Conservation (phyloP, 2,888 invertebrate species). For the Nephrotoma appendiculata region DNA sequence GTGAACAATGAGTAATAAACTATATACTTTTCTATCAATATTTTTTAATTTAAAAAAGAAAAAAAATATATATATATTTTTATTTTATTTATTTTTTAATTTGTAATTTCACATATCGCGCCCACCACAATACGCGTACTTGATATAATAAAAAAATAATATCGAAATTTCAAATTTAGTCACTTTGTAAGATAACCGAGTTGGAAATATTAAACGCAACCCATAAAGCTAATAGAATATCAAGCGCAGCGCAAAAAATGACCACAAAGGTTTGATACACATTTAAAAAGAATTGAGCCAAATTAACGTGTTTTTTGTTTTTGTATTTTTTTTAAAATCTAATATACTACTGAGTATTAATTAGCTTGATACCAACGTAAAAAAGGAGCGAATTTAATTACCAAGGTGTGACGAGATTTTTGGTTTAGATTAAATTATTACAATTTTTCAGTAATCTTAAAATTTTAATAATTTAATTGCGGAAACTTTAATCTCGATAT, state of each 20-base stretch:
- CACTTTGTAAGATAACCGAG: constrained; percentile 45
- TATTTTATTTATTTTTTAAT: not conserved
- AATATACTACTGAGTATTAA: not conserved
- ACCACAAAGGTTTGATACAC: constrained; percentile 41
- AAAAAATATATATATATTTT: not conserved
- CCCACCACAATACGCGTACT: not conserved
- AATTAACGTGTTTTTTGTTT: not conserved
- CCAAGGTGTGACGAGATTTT: not conserved
- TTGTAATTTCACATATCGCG: not conserved
- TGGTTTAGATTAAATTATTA: not conserved
- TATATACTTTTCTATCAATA: not conserved
- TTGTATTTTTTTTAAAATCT: not conserved
- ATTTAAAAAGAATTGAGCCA: not conserved
- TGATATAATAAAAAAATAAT: not conserved
- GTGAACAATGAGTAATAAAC: constrained; percentile 6
- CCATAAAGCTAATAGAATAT: not conserved
- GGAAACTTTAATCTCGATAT: not conserved
- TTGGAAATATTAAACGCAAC: constrained; percentile 37
- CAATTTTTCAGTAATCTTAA: not conserved
- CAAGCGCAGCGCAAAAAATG: constrained; percentile 49
- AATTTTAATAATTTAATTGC: not conserved
- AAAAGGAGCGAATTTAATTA: not conserved
- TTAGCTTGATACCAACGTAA: not conserved
- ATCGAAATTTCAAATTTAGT: constrained; percentile 33
- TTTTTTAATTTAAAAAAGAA: not conserved